Evolutionary conservation across 2,888 invertebrate species (phyloP).

Genomic region (Ariolimax columbianus): DNA sequence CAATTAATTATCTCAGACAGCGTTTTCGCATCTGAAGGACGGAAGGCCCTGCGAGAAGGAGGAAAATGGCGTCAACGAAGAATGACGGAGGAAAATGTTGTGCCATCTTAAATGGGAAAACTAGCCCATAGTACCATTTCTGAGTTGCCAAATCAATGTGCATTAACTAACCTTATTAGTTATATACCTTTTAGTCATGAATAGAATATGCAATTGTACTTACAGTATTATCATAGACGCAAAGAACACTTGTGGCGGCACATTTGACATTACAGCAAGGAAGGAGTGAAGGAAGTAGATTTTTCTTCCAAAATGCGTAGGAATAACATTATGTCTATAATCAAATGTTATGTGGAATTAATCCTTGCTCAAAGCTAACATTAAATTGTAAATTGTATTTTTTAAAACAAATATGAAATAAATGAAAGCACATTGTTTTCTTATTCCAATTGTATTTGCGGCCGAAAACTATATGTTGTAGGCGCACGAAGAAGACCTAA

Average conservation of each 20-base stretch:
- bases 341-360: background rate
- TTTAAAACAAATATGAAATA: background rate
- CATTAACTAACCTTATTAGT: background rate
- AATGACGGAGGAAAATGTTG: conserved; percentile 26
- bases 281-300: conserved; percentile 51
- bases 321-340: background rate
- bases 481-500: conserved; percentile 41
- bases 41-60: conserved; percentile 42
- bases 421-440: background rate
- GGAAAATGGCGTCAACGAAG: conserved; percentile 51
- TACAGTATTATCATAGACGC: conserved; percentile 33
- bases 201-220: background rate
- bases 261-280: conserved; percentile 19
- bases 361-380: background rate
- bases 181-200: background rate
- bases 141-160: background rate
- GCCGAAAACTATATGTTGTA: background rate
- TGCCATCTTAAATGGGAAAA: background rate
- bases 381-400: background rate
- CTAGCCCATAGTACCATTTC: background rate
- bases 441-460: background rate
- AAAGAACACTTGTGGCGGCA: conserved; percentile 32
- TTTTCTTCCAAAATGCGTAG: conserved; percentile 42
- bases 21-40: conserved; percentile 15
- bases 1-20: background rate